phyloP scores from a whole-genome alignment of 2,797 vertebrate species.

The Loriculus beryllinus region DNA sequence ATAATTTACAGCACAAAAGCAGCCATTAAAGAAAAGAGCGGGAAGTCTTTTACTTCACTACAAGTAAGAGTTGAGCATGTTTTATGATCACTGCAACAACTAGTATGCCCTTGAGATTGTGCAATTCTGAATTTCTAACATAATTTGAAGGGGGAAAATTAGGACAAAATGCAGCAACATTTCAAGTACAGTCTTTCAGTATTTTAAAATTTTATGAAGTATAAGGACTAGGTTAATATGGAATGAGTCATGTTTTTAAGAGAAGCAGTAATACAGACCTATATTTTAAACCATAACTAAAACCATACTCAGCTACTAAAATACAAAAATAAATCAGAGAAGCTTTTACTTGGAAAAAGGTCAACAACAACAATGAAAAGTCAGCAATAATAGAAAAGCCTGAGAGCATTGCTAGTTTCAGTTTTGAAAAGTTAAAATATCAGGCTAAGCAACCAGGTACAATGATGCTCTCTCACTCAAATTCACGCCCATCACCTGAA shows the following conservation, averaged over 20 bases:
- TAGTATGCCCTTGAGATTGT: constrained; percentile 38
- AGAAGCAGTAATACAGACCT: constrained; percentile 35
- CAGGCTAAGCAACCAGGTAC: neutral
- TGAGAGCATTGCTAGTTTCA: neutral
- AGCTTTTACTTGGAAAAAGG: neutral
- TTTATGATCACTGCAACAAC: constrained; percentile 48
- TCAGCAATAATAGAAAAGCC: neutral
- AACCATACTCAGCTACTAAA: neutral
- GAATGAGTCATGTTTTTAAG: constrained; percentile 61
- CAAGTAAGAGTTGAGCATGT: constrained; percentile 21
- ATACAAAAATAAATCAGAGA: constrained; percentile 5
- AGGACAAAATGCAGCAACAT: constrained; percentile 51
- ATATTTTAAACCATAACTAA: constrained; percentile 31
- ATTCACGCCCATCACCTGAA: neutral
- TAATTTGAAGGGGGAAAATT: constrained; percentile 36
- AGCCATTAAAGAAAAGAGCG: neutral
- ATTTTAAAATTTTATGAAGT: constrained; percentile 68
- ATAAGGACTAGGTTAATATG: constrained; percentile 59
- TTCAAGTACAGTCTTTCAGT: constrained; percentile 38
- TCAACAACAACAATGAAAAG: neutral
- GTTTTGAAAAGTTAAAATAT: neutral
- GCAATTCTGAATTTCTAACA: constrained; percentile 41
- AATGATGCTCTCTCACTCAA: neutral
- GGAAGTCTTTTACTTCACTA: neutral
- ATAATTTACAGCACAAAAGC: neutral